Evolutionary conservation across 2,888 invertebrate species (phyloP), one percentile per base, ranked within the genome.

Genomic region (Gryllus longicercus): DNA sequence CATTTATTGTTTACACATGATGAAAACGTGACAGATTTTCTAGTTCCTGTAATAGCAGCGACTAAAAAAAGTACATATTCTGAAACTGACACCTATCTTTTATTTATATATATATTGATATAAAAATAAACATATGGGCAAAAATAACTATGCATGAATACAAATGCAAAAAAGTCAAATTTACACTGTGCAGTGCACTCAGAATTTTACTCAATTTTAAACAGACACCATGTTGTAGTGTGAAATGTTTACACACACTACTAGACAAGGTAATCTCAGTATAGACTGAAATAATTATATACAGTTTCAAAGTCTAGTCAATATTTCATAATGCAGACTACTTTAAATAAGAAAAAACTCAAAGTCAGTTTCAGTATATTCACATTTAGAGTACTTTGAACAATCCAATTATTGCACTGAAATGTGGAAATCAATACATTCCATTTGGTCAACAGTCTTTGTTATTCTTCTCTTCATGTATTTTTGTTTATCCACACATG

Each of bases 61-160:
- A 63, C 63, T 63, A 63, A 63, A 63, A 63, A 63, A 63, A n/a
- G 63, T 63, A 63, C 63, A 63, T 63, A 63, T 63, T 63, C 63
- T 63, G 63, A 63, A 63, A 63, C 63, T 63, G 63, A 63, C 63
- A 63, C 63, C 63, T 63, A 63, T 18, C n/a, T n/a, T 63, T 63
- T n/a, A 63, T 63, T 63, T 63, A 63, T 63, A 63, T 63, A 63
- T 63, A 63, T 63, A 63, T 63, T 63, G 63, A 63, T 63, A 63
- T 63, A 63, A 63, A 63, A 63, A 63, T 63, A 63, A 63, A 63
- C 63, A 63, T 63, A n/a, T 63, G 63, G 63, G n/a, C 63, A 63
- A 63, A 63, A 63, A 63, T 63, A 63, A 63, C 63, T 63, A 63
- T 63, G 63, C 63, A 63, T 63, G 63, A 63, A 63, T 63, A 63